Evolutionary conservation across 2,113 vertebrate species (phyloP), one percentile per base, ranked within the genome.

Genomic region (Mus pahari): DNA sequence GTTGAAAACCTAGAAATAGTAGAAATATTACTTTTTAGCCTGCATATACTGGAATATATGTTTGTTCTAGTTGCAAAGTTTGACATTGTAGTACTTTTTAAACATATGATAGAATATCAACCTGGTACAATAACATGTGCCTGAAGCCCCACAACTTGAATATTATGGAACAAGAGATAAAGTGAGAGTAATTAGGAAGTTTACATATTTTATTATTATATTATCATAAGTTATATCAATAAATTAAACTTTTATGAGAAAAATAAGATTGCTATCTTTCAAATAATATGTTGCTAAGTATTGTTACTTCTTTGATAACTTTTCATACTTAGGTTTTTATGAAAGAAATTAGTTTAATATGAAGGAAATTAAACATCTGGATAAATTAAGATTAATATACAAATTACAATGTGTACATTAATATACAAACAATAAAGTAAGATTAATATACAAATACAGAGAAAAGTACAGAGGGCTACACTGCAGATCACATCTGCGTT

Each of bases 211-310:
- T 60, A 26, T 82, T 14, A 58, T 82, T 81, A 75, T 53, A 73
- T 58, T 39, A 77, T 87, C 60, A 90, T 12, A 36, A 87, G 66
- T 42, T 77, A 31, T 42, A 42, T 42, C 42, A 53, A 22, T 58
- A 1, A 20, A 75, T 19, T n/a, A 79, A 87, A 5, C 39, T 83
- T 94, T 89, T 82, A 91, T 82, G 58, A 92, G 83, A 55, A 81
- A 82, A 50, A 66, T 3, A 77, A 58, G n/a, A 58, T 78, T 48
- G 12, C 5, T 75, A 64, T 68, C 20, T 3, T 9, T 19, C 36
- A 86, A 95, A 84, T 26, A 53, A 79, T 92, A 62, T 75, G 10
- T 71, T 75, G 26, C 12, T 86, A 94, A 90, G 50, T 84, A 39
- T 75, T 79, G 2, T 79, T 82, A 83, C 36, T 81, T 91, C 33